Percentiles rank a stretch among this genome's conserved stretches.
Conservation (phyloP, 1,140 invertebrate genomes). For the Berghia stephanieae region DNA sequence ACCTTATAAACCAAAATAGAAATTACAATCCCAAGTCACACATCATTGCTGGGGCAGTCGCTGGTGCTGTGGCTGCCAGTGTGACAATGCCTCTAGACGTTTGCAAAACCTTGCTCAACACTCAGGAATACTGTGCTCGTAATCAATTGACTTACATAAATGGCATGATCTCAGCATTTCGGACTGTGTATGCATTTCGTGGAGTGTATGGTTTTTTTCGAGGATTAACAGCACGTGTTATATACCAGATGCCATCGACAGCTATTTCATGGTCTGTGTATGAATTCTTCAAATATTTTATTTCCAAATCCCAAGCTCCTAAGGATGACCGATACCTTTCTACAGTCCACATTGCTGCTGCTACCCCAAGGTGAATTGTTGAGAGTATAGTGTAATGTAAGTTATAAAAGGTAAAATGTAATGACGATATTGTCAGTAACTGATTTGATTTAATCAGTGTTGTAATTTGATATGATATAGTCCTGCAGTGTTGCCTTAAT, state of each 20-base stretch:
- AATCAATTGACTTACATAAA: slow-evolving; percentile 56
- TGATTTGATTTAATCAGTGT: not conserved
- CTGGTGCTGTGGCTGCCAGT: slow-evolving; percentile 92
- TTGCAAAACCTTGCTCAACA: slow-evolving; percentile 97
- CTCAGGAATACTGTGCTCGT: slow-evolving; percentile 78
- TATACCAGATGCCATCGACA: slow-evolving; percentile 98
- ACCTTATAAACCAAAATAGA: slow-evolving; percentile 81
- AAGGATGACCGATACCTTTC: slow-evolving; percentile 32
- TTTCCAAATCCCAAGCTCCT: slow-evolving; percentile 35
- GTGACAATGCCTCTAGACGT: slow-evolving; percentile 98
- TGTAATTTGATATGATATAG: too few relatives aligned
- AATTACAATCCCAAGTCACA: slow-evolving; percentile 89
- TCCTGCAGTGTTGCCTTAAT: too few relatives aligned
- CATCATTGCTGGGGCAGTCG: slow-evolving; percentile 86
- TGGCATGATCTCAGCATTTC: slow-evolving; percentile 79
- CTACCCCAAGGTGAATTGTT: slow-evolving; percentile 24
- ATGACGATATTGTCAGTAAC: not conserved
- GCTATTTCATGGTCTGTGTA: slow-evolving; percentile 99
- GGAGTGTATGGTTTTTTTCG: slow-evolving; percentile 69
- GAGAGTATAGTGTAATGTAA: not conserved
- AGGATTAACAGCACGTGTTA: slow-evolving; percentile 86
- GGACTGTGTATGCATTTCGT: slow-evolving; percentile 73
- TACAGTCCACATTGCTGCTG: slow-evolving; percentile 37
- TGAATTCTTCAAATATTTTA: slow-evolving; percentile 77
- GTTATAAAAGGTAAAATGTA: not conserved